Evolutionary conservation across 2,888 invertebrate genomes (phyloP).

Genomic region (Griposia aprilina): DNA sequence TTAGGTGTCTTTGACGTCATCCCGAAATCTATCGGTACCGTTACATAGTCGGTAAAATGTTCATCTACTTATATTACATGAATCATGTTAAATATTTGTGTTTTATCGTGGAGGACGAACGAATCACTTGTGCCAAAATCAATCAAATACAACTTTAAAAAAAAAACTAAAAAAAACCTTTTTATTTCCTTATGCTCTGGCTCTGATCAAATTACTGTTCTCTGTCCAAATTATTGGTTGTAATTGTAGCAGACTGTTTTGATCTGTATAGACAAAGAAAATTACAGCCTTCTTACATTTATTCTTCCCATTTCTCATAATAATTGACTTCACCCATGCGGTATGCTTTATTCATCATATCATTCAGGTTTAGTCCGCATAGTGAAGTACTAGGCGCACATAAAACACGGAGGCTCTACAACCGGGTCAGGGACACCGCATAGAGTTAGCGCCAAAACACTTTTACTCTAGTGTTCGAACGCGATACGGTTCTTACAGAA

Average conservation of each 20-base stretch:
- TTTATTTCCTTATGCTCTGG: not conserved
- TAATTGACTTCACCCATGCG: slow-evolving; percentile 28
- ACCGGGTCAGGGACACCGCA: slow-evolving; percentile 80
- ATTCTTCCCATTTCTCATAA: slow-evolving; percentile 19
- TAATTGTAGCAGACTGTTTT: slow-evolving; percentile 1
- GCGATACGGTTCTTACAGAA: slow-evolving; percentile 47
- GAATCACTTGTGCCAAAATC: not conserved
- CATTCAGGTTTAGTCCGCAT: slow-evolving; percentile 64
- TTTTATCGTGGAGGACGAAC: not conserved
- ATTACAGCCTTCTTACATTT: slow-evolving; percentile 4
- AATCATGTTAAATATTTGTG: slow-evolving; percentile 11
- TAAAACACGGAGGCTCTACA: slow-evolving; percentile 70
- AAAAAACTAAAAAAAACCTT: too few species aligned
- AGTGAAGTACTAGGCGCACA: slow-evolving; percentile 68
- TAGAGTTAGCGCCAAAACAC: slow-evolving; percentile 75
- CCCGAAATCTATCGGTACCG: not conserved
- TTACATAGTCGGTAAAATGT: slow-evolving; percentile 7
- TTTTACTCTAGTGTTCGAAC: slow-evolving; percentile 64
- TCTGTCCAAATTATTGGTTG: slow-evolving; percentile 17
- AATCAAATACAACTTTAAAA: not conserved
- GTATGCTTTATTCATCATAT: slow-evolving; percentile 52
- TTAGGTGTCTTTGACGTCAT: slow-evolving; percentile 49
- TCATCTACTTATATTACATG: slow-evolving; percentile 14
- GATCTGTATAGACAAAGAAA: slow-evolving; percentile 14
- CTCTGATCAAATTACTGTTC: slow-evolving; percentile 15